Conservation (phyloP, 2,797 vertebrate species). For the Rhinoraja longicauda region DNA sequence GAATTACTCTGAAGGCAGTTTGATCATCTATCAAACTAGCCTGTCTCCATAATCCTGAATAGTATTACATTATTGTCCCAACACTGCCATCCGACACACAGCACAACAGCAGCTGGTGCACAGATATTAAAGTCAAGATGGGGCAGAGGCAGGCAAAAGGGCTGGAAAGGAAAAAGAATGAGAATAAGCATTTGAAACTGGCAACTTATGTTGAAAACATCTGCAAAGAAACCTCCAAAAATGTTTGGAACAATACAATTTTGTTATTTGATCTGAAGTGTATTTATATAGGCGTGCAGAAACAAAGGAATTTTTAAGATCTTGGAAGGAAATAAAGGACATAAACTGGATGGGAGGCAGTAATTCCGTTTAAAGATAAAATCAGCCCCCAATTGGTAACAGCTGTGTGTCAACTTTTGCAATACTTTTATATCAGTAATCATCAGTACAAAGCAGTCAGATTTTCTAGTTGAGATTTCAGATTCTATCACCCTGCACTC, state of each 20-base stretch:
- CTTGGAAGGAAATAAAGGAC: constrained; percentile 11
- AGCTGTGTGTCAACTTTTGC: neutral
- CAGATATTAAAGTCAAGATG: neutral
- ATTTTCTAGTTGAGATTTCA: neutral
- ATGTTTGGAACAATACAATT: neutral
- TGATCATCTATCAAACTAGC: neutral
- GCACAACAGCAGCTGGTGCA: constrained; percentile 4
- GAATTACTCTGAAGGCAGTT: neutral
- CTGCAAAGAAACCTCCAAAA: neutral
- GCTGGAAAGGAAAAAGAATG: neutral
- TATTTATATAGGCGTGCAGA: neutral
- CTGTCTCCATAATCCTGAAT: neutral
- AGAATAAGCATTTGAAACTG: neutral
- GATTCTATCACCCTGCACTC: neutral
- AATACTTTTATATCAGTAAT: neutral
- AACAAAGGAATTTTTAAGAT: neutral
- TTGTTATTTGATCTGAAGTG: neutral
- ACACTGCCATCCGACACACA: neutral
- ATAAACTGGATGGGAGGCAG: neutral
- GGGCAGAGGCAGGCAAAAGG: neutral
- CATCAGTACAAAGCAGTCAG: neutral
- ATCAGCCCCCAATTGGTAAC: constrained; percentile 11
- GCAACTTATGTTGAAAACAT: neutral
- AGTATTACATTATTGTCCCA: neutral
- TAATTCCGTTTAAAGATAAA: neutral